Evolutionary conservation across 2,797 vertebrate genomes (phyloP).

Genomic region (Falco cherrug): DNA sequence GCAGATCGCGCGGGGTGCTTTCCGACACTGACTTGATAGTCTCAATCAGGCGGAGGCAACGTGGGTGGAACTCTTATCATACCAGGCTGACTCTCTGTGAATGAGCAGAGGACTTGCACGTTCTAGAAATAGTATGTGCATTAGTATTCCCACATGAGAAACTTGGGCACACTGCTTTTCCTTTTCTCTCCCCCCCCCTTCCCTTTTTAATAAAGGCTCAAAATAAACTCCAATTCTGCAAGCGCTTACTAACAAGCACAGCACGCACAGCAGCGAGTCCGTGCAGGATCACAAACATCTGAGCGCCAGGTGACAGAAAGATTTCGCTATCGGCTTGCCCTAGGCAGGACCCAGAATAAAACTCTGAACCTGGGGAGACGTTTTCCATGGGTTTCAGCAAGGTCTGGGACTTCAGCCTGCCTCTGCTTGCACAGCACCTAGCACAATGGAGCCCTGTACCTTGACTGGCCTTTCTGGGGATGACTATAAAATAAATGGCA

Average conservation of each 20-base stretch:
- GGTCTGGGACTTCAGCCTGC: conserved; percentile 21
- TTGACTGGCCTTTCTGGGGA: not conserved
- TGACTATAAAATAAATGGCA: not conserved
- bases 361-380: not conserved
- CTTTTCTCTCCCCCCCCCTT: not conserved
- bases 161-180: not conserved
- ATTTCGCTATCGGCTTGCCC: not conserved
- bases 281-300: conserved; percentile 4
- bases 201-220: conserved; percentile 24
- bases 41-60: conserved; percentile 38
- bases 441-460: not conserved
- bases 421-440: conserved; percentile 3
- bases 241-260: not conserved
- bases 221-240: not conserved
- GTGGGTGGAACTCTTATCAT: conserved; percentile 49
- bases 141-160: conserved; percentile 17
- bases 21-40: conserved; percentile 18
- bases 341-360: conserved; percentile 36
- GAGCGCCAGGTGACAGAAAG: conserved; percentile 26
- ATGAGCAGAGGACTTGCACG: conserved; percentile 36
- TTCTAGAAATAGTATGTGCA: not conserved
- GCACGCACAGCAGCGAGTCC: not conserved
- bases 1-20: not conserved
- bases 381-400: not conserved
- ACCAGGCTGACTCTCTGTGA: conserved; percentile 17